Evolutionary conservation across 2,888 invertebrate genomes (phyloP), one percentile per base, ranked within the genome.

Genomic region (Orthosia cruda): DNA sequence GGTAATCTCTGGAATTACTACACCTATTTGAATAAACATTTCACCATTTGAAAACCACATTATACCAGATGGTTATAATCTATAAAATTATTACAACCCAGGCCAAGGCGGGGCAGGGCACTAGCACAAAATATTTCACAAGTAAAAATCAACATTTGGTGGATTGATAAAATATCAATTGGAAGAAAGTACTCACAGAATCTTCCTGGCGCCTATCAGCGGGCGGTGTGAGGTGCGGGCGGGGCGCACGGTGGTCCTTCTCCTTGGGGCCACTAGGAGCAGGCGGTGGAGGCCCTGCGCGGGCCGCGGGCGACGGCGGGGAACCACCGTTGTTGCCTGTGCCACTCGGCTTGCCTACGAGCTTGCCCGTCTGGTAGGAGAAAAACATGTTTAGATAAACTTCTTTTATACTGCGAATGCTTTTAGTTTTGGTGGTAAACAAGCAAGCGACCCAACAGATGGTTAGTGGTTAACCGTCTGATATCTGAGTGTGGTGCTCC

Each of bases 291-390:
- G 76, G 71, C 9, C 54, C 84, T 9, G 63, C 57, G 49, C 71
- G 76, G 64, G 18, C 55, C 9, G 67, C 83, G 73, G 70, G 76
- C 71, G 83, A 74, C 3, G 88, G 91, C 72, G 88, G 85, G 68
- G 89, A 83, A 76, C 90, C 91, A 78, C 90, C 90, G 90, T 89
- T 93, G 86, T 90, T 93, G 88, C 85, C 92, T 20, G 89, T 86
- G 15, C 89, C 86, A 15, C 88, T 85, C 16, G 95, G 92, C 89
- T 98, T 97, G 54, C 75, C 75, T 87, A 98, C 97, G 73, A 98
- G 90, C 92, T 98, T 98, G 63, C 98, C 98, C 57, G 97, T 94
- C 93, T 97, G 91, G 13, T 40, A 9, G 20, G 11, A 49, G 15
- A 58, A 49, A 61, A 7, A 40, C 9, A 40, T 1, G 40, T 40